These are phyloP conservation scores for Aplodontia rufa DNA, from an alignment of 2,113 vertebrate species.

Conservation along the genomic window DNA sequence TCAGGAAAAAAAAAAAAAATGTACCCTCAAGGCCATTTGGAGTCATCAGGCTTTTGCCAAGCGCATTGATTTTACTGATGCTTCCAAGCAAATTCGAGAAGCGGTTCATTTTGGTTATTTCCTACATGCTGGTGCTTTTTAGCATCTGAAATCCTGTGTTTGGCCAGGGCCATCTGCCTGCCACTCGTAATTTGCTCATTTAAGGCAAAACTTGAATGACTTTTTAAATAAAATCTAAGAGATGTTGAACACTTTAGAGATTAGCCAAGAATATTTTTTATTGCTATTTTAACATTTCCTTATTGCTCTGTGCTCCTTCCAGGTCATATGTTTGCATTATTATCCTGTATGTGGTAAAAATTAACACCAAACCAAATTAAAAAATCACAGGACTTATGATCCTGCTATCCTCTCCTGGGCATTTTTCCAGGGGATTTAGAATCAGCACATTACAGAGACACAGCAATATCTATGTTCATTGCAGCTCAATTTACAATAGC, in stretches of 20 bases:
- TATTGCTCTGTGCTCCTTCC: neutral
- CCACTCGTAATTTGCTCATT: neutral
- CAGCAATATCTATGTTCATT: no score
- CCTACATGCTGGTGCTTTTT: neutral
- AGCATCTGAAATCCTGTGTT: neutral
- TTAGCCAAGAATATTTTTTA: neutral
- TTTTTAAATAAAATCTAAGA: conserved; percentile 33
- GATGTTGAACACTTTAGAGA: neutral
- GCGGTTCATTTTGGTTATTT: neutral
- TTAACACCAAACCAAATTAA: neutral
- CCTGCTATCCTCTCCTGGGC: no score
- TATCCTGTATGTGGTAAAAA: neutral
- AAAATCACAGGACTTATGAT: neutral
- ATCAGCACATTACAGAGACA: no score
- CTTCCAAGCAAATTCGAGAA: neutral
- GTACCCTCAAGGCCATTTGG: neutral
- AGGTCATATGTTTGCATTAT: neutral
- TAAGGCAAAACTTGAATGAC: neutral
- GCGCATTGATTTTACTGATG: neutral
- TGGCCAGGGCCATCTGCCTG: neutral
- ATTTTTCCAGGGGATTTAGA: no score
- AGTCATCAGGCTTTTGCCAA: neutral
- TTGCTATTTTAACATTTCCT: neutral
- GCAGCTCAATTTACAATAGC: no score
- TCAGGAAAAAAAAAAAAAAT: neutral